Evolutionary conservation across 2,797 vertebrate genomes (phyloP).

Genomic region (Paratrypauchen microcephalus): DNA sequence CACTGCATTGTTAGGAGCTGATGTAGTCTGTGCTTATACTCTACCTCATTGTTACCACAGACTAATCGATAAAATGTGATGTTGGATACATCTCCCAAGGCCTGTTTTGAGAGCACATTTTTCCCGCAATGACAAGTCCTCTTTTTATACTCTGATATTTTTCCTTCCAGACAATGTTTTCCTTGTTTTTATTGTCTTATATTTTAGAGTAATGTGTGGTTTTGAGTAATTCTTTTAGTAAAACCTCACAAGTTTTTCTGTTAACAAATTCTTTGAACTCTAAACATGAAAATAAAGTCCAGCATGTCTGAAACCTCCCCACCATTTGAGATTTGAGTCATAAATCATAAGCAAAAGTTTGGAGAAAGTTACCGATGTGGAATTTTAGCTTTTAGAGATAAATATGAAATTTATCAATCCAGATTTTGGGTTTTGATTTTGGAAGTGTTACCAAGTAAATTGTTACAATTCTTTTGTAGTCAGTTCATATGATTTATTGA

Average conservation of each 20-base stretch:
- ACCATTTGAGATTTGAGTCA: slow-evolving; percentile 36
- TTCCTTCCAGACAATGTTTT: slow-evolving; percentile 3
- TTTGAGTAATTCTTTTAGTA: background rate
- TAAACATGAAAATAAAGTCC: slow-evolving; percentile 38
- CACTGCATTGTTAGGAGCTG: slow-evolving; percentile 53
- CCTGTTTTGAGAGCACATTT: slow-evolving; percentile 22
- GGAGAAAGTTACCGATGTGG: slow-evolving; percentile 51
- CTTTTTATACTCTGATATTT: slow-evolving; percentile 13
- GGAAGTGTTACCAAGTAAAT: slow-evolving; percentile 12
- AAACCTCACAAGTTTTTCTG: slow-evolving; percentile 22
- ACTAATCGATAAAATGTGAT: slow-evolving; percentile 59
- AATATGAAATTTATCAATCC: slow-evolving; percentile 41
- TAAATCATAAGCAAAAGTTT: slow-evolving; percentile 58
- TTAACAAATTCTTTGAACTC: slow-evolving; percentile 37
- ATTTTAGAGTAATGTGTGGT: background rate
- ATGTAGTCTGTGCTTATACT: slow-evolving; percentile 50
- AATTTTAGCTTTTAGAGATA: slow-evolving; percentile 51
- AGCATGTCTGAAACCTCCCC: slow-evolving; percentile 55
- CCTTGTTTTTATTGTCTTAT: background rate
- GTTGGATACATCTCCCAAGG: slow-evolving; percentile 42
- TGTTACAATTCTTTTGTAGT: no score
- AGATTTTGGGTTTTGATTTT: slow-evolving; percentile 25
- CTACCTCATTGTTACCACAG: slow-evolving; percentile 58
- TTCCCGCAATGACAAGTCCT: slow-evolving; percentile 7
- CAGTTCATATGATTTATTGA: no score